Conservation (phyloP, 2,888 invertebrate genomes). For the Acanthopleura granulata region DNA sequence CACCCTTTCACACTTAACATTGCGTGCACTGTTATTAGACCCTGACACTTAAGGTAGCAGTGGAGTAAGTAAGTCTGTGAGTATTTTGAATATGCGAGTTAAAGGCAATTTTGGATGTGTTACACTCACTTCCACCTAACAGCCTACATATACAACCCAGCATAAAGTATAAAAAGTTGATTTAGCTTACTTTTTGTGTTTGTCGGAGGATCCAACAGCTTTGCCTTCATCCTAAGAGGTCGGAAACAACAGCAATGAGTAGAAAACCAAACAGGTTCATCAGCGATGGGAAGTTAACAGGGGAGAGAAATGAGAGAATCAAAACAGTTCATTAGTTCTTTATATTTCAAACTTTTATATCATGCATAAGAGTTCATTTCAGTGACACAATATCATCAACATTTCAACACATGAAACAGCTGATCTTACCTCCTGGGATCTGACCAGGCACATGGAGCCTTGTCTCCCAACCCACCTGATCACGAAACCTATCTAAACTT, state of each 20-base stretch:
- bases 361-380: neutral
- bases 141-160: too few species aligned
- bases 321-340: constrained; percentile 29
- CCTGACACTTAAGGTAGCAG: too few species aligned
- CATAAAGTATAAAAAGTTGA: too few species aligned
- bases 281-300: constrained; percentile 36
- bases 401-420: neutral
- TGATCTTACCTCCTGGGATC: neutral
- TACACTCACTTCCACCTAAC: too few species aligned
- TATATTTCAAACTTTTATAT: neutral
- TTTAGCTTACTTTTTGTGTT: constrained; percentile 30
- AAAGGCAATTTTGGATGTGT: too few species aligned
- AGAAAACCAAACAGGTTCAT: constrained; percentile 47
- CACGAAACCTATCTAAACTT: too few species aligned
- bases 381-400: neutral
- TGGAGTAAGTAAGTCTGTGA: too few species aligned
- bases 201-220: constrained; percentile 33
- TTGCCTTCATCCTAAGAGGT: constrained; percentile 53
- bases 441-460: neutral
- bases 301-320: constrained; percentile 44
- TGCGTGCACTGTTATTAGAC: too few species aligned
- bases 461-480: too few species aligned
- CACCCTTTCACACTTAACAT: too few species aligned
- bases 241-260: constrained; percentile 55
- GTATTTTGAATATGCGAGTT: too few species aligned